phyloP scores from a whole-genome alignment of 1,140 invertebrate genomes.

The Ceratina australensis region DNA sequence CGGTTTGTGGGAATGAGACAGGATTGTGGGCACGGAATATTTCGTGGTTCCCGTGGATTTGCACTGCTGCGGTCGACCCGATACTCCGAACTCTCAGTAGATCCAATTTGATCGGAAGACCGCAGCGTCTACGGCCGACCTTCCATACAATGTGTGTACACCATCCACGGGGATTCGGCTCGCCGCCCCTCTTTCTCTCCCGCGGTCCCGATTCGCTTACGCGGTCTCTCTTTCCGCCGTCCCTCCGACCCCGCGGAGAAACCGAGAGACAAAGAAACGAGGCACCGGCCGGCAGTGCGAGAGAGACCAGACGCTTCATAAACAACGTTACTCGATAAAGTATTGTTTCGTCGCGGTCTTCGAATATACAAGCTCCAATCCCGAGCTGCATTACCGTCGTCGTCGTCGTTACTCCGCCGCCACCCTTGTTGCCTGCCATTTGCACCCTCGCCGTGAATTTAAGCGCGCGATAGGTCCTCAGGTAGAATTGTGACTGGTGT shows the following conservation, averaged over 20 bases:
- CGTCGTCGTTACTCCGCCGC: conserved; percentile 12
- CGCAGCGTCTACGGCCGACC: conserved; percentile 65
- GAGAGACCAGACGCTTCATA: no score
- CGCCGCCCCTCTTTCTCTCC: neutral
- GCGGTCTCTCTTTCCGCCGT: conserved; percentile 15
- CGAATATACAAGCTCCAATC: conserved; percentile 58
- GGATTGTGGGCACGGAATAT: conserved; percentile 58
- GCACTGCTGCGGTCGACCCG: conserved; percentile 66
- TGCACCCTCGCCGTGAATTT: conserved; percentile 28
- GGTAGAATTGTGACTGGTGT: no score
- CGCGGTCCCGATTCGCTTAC: conserved; percentile 32
- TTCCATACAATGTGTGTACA: conserved; percentile 65
- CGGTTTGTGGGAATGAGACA: conserved; percentile 42
- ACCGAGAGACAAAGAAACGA: neutral
- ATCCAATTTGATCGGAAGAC: conserved; percentile 74
- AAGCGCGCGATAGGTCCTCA: neutral
- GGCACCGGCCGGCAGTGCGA: no score
- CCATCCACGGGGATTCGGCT: conserved; percentile 40
- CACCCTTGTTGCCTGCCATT: conserved; percentile 23
- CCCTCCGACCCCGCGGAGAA: neutral
- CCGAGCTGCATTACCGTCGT: conserved; percentile 61
- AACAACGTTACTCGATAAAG: conserved; percentile 77
- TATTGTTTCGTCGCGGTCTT: conserved; percentile 73
- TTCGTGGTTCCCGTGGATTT: conserved; percentile 66
- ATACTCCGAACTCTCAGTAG: conserved; percentile 67